Conservation (phyloP, 2,797 vertebrate genomes). For the Gila robusta region DNA sequence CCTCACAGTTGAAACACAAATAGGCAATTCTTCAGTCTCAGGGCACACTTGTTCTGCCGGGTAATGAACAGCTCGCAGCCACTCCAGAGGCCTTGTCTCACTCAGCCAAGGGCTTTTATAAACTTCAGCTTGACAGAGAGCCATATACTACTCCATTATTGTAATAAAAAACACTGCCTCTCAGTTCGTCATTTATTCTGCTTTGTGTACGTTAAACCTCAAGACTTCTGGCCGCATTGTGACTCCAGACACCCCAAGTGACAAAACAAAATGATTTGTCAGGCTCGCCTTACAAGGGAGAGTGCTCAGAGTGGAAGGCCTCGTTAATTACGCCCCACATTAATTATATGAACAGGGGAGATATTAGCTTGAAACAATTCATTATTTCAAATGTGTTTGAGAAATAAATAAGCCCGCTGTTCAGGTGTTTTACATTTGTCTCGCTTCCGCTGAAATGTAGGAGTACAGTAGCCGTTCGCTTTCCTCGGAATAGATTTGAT, state of each 20-base stretch:
- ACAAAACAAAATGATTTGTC: conserved; percentile 64
- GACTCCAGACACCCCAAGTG: conserved; percentile 69
- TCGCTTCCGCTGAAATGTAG: conserved; percentile 64
- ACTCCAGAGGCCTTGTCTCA: conserved; percentile 55
- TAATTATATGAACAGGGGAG: conserved; percentile 60
- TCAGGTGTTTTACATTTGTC: conserved; percentile 76
- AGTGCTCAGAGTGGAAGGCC: conserved; percentile 47
- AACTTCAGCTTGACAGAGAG: conserved; percentile 42
- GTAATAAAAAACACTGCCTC: conserved; percentile 69
- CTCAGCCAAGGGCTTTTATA: conserved; percentile 55
- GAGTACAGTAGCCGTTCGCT: conserved; percentile 53
- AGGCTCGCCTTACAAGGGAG: conserved; percentile 60
- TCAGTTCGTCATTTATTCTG: conserved; percentile 73
- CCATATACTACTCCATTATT: conserved; percentile 53
- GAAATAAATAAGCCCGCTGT: conserved; percentile 70
- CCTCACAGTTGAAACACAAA: conserved; percentile 71
- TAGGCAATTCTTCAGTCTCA: conserved; percentile 69
- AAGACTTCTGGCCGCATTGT: conserved; percentile 66
- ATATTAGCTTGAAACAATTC: conserved; percentile 64
- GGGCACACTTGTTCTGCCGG: conserved; percentile 46
- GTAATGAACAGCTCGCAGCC: conserved; percentile 59
- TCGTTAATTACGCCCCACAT: conserved; percentile 64
- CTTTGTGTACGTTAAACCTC: conserved; percentile 64
- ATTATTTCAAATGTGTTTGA: conserved; percentile 69
- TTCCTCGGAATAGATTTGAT: not conserved